Conservation (phyloP, 2,888 invertebrate genomes). For the Taenaris catops region DNA sequence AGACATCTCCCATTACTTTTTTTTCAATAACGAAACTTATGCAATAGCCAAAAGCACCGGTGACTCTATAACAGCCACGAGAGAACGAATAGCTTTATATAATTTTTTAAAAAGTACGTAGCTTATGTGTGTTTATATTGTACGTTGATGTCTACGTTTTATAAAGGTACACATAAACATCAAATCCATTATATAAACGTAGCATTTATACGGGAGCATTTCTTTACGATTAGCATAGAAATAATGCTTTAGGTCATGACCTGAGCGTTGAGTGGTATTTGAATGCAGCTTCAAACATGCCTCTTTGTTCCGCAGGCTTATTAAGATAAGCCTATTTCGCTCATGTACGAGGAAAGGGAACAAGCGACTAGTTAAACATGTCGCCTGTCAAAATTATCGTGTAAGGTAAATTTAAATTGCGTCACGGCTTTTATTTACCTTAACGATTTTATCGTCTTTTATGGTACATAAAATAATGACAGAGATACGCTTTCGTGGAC, state of each 20-base stretch:
- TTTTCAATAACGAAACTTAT: too few species aligned
- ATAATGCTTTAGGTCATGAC: slow-evolving; percentile 16
- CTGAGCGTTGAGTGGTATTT: slow-evolving; percentile 11
- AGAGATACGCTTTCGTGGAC: slow-evolving; percentile 10
- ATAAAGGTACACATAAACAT: too few species aligned
- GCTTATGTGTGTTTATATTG: too few species aligned
- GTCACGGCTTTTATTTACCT: slow-evolving; percentile 20
- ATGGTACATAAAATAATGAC: slow-evolving; percentile 17
- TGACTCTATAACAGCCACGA: too few species aligned
- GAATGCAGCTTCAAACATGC: slow-evolving; percentile 14
- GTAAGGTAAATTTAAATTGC: slow-evolving; percentile 23
- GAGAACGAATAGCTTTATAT: too few species aligned
- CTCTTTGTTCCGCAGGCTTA: slow-evolving; percentile 22
- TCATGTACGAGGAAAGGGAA: slow-evolving; percentile 22
- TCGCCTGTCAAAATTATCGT: slow-evolving; percentile 24
- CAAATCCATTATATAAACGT: too few species aligned
- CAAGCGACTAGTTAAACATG: slow-evolving; percentile 21
- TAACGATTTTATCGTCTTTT: slow-evolving; percentile 17
- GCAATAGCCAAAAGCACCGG: too few species aligned
- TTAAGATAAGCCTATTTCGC: slow-evolving; percentile 24
- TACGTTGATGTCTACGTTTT: too few species aligned
- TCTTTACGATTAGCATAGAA: slow-evolving; percentile 12
- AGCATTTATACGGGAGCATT: background rate
- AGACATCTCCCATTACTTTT: too few species aligned
- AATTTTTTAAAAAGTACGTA: too few species aligned